Evolutionary conservation across 2,797 vertebrate genomes (phyloP).

Genomic region (Sciurus vulgaris): DNA sequence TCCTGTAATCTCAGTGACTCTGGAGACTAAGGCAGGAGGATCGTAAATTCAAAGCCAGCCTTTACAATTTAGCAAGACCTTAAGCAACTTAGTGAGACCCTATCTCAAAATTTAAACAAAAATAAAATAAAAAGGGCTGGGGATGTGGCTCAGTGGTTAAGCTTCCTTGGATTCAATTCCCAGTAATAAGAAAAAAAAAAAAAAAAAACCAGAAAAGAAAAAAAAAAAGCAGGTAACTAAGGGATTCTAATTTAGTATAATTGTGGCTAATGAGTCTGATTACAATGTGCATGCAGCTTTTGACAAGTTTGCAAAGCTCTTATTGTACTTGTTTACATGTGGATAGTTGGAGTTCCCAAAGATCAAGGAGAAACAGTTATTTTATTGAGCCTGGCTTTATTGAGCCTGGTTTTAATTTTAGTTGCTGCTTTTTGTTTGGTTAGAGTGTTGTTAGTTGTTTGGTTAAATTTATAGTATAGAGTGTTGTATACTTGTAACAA

Average conservation of each 20-base stretch:
- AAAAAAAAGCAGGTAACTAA: background rate
- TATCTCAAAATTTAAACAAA: no score
- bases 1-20: no score
- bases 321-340: background rate
- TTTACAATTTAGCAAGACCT: no score
- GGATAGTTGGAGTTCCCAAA: background rate
- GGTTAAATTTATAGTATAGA: background rate
- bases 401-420: background rate
- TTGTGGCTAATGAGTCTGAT: background rate
- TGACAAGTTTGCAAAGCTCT: background rate
- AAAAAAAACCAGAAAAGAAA: no score
- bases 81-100: no score
- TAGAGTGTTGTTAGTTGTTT: background rate
- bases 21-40: no score
- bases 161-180: no score
- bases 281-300: background rate
- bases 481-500: background rate
- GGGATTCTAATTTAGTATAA: background rate
- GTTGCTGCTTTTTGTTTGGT: slow-evolving; percentile 16
- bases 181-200: no score
- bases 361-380: background rate
- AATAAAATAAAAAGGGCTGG: no score
- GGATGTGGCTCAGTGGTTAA: no score
- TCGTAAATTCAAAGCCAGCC: no score
- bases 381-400: no score